These are phyloP conservation scores for Thaleichthys pacificus DNA, from an alignment of 2,797 vertebrate species.

Conservation along the genomic window DNA sequence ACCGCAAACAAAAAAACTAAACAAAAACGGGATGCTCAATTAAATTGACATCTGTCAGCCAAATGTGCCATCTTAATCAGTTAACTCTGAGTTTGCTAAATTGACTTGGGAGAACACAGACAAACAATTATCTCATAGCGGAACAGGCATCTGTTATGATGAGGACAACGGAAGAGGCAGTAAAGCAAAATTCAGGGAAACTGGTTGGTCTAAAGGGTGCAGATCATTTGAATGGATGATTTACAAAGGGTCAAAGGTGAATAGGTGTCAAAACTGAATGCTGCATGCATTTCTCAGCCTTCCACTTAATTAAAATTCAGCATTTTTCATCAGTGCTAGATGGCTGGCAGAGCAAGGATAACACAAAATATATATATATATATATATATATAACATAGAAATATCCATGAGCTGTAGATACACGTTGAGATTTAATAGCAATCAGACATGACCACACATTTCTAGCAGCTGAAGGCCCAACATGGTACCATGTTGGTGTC, in stretches of 20 bases:
- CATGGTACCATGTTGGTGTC: background rate
- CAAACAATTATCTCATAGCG: conserved; percentile 33
- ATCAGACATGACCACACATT: background rate
- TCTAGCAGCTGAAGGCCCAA: background rate
- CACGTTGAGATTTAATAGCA: no score
- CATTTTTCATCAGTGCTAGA: no score
- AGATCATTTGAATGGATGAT: background rate
- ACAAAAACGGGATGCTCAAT: conserved; percentile 49
- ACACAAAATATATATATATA: no score
- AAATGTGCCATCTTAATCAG: conserved; percentile 47
- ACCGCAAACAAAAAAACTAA: conserved; percentile 30
- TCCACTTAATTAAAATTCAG: no score
- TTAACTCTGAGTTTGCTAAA: conserved; percentile 55
- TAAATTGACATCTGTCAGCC: conserved; percentile 62
- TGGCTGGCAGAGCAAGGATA: no score
- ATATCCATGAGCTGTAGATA: no score
- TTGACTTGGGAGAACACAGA: conserved; percentile 36
- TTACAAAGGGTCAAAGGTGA: no score
- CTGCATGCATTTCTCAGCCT: no score
- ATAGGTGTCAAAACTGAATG: no score
- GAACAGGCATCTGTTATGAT: conserved; percentile 30
- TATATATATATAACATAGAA: no score
- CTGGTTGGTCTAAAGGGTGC: background rate
- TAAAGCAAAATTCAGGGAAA: background rate
- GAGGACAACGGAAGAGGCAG: background rate